Conservation (phyloP, 2,113 vertebrate species). For the Syrmaticus mikado region DNA sequence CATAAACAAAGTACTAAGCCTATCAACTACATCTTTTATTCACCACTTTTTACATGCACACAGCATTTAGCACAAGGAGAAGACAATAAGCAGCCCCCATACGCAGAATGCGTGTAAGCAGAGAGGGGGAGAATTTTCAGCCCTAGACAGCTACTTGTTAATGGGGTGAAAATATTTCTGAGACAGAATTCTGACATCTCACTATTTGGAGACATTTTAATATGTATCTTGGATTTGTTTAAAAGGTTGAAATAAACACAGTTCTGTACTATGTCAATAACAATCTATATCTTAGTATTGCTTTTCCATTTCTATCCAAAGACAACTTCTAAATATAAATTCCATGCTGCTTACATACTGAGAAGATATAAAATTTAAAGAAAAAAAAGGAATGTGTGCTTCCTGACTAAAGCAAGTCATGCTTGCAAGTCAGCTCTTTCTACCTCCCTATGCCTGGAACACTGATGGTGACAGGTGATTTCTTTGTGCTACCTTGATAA, state of each 20-base stretch:
- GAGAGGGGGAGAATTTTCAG: background rate
- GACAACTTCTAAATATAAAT: background rate
- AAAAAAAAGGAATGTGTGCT: slow-evolving; percentile 15
- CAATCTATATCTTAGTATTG: background rate
- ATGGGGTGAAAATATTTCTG: background rate
- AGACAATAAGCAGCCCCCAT: background rate
- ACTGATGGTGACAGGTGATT: slow-evolving; percentile 40
- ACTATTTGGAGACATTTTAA: background rate
- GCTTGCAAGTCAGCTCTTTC: slow-evolving; percentile 66
- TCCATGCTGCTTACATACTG: background rate
- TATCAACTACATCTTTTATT: background rate
- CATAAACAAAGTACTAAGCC: background rate
- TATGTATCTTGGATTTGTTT: background rate
- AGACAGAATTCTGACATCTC: background rate
- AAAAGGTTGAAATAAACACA: background rate
- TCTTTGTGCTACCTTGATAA: slow-evolving; percentile 59
- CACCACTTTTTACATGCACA: background rate
- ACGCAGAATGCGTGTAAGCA: accelerated
- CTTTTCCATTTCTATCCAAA: background rate
- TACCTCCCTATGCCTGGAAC: slow-evolving; percentile 51
- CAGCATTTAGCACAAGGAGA: background rate
- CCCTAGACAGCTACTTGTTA: background rate
- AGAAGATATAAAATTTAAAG: slow-evolving; percentile 23
- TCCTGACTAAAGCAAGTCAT: slow-evolving; percentile 57
- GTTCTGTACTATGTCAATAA: background rate